These are phyloP conservation scores for Sebastes itinus DNA, from an alignment of 2,797 vertebrate genomes.

Conservation along the genomic window DNA sequence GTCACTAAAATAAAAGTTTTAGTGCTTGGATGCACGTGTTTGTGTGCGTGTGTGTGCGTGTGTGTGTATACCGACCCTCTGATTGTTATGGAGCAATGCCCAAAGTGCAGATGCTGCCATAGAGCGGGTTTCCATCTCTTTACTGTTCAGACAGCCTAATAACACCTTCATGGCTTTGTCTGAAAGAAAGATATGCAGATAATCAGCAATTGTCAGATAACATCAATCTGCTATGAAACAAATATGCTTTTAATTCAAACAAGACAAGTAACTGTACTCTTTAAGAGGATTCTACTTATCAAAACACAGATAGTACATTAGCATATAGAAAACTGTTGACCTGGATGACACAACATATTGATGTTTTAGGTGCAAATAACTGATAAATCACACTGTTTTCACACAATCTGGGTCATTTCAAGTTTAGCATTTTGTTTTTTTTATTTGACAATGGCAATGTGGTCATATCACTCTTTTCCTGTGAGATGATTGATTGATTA, in stretches of 20 bases:
- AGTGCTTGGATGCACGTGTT: neutral
- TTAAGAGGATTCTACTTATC: neutral
- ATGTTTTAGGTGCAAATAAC: neutral
- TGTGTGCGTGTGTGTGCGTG: neutral
- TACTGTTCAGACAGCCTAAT: conserved; percentile 86
- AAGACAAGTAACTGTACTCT: neutral
- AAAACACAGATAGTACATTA: neutral
- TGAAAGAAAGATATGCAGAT: conserved; percentile 59
- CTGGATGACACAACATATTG: neutral
- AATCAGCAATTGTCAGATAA: neutral
- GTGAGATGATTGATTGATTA: neutral
- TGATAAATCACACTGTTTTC: neutral
- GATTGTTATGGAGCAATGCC: conserved; percentile 93
- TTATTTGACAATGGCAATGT: neutral
- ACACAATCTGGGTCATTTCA: neutral
- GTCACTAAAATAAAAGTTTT: neutral
- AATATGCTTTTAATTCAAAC: neutral
- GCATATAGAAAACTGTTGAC: neutral
- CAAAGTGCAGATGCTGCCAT: conserved; percentile 93
- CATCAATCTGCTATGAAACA: neutral
- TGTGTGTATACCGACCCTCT: conserved; percentile 84
- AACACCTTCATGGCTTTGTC: conserved; percentile 87
- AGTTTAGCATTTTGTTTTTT: neutral
- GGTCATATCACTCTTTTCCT: neutral
- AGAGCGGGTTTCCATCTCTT: conserved; percentile 80